Conservation (phyloP, 2,888 invertebrate genomes). For the Meiosimyza platycephala region DNA sequence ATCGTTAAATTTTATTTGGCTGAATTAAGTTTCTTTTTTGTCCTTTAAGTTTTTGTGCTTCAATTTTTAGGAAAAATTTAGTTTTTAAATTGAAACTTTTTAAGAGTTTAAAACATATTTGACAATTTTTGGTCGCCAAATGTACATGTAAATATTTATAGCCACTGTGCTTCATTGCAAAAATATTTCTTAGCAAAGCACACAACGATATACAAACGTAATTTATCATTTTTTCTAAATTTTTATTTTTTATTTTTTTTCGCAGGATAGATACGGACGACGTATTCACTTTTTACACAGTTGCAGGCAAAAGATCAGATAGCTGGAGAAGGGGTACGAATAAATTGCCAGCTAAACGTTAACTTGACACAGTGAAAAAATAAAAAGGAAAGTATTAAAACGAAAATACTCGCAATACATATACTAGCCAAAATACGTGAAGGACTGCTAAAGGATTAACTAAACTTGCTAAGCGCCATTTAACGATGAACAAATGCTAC, state of each 20-base stretch:
- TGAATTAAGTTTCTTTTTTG: too few relatives aligned
- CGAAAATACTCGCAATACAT: conserved; percentile 5
- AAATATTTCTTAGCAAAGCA: too few relatives aligned
- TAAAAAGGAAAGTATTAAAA: conserved; percentile 9
- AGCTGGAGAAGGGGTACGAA: not conserved
- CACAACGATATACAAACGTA: not conserved
- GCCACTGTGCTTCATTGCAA: too few relatives aligned
- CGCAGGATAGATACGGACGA: not conserved
- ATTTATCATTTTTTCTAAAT: conserved; percentile 7
- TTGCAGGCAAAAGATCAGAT: not conserved
- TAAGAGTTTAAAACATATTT: too few relatives aligned
- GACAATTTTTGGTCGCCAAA: too few relatives aligned
- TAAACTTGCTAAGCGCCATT: not conserved
- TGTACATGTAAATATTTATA: too few relatives aligned
- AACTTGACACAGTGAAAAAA: conserved; percentile 24
- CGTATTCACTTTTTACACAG: too few relatives aligned
- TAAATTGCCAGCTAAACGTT: conserved; percentile 23
- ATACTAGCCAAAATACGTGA: not conserved
- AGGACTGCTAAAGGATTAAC: not conserved
- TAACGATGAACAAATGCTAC: not conserved
- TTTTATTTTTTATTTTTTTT: not conserved
- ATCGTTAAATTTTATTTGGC: too few relatives aligned
- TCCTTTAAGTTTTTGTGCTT: too few relatives aligned
- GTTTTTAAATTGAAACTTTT: too few relatives aligned
- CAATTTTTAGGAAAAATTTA: too few relatives aligned